Conservation (phyloP, 2,797 vertebrate genomes). For the Parauchenoglanis ngamensis region DNA sequence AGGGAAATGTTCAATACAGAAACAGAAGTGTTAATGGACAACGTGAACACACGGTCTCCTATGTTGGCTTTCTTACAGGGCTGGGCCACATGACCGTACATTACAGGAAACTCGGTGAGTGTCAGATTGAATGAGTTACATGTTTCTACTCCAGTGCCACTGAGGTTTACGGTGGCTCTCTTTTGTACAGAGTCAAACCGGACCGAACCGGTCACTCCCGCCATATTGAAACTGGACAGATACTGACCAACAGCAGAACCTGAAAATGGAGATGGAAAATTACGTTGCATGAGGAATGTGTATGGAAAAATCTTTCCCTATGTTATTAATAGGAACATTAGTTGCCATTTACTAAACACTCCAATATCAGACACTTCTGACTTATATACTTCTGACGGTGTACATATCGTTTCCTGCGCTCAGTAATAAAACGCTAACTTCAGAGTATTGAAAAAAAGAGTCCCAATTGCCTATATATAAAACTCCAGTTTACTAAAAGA, state of each 20-base stretch:
- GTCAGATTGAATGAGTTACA: slow-evolving; percentile 68
- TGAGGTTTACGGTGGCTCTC: slow-evolving; percentile 63
- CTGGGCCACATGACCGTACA: slow-evolving; percentile 70
- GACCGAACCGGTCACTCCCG: slow-evolving; percentile 72
- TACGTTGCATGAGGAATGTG: neutral
- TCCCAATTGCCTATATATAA: neutral
- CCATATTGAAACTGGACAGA: slow-evolving; percentile 75
- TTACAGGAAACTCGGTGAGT: slow-evolving; percentile 76
- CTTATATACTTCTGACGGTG: neutral
- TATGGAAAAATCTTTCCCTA: neutral
- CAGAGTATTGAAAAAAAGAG: neutral
- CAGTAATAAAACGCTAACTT: neutral
- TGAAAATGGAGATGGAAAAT: slow-evolving; percentile 42
- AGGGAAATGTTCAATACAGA: slow-evolving; percentile 51
- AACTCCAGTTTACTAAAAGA: neutral
- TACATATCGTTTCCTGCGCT: neutral
- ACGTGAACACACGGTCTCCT: slow-evolving; percentile 64
- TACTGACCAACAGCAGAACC: slow-evolving; percentile 63
- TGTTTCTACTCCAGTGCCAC: slow-evolving; percentile 58
- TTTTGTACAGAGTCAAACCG: slow-evolving; percentile 63
- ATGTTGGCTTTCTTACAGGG: slow-evolving; percentile 72
- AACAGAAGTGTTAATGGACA: slow-evolving; percentile 44
- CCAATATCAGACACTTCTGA: neutral
- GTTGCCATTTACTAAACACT: neutral
- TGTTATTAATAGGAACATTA: neutral